Conservation (phyloP, 2,113 vertebrate genomes). For the Clupea harengus region DNA sequence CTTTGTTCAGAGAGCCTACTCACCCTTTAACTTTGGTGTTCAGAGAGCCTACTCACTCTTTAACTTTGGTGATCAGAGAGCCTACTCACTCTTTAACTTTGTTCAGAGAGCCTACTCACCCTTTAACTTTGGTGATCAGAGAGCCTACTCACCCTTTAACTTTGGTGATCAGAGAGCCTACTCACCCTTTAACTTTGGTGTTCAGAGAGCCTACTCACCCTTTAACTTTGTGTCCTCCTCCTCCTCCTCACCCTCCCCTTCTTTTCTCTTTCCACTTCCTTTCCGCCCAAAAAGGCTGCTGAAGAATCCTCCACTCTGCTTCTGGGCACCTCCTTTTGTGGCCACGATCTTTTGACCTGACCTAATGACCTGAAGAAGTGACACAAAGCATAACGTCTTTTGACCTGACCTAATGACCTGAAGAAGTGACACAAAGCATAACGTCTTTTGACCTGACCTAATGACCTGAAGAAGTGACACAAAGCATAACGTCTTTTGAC, state of each 20-base stretch:
- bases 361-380: slow-evolving; percentile 76
- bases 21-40: too few relatives aligned
- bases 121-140: too few relatives aligned
- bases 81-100: too few relatives aligned
- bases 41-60: too few relatives aligned
- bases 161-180: neutral
- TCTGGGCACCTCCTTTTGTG: slow-evolving; percentile 76
- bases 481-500: slow-evolving; percentile 77
- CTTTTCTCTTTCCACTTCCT: slow-evolving; percentile 80
- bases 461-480: slow-evolving; percentile 73
- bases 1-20: too few relatives aligned
- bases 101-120: too few relatives aligned
- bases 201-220: slow-evolving; percentile 64
- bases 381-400: slow-evolving; percentile 57
- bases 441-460: slow-evolving; percentile 88
- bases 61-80: neutral
- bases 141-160: too few relatives aligned
- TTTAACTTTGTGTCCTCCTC: slow-evolving; percentile 65
- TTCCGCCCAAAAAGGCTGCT: slow-evolving; percentile 82
- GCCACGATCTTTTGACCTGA: slow-evolving; percentile 86
- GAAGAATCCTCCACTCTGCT: slow-evolving; percentile 87
- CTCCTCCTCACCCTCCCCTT: slow-evolving; percentile 78
- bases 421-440: slow-evolving; percentile 25
- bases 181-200: slow-evolving; percentile 69
- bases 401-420: slow-evolving; percentile 90